phyloP scores from a whole-genome alignment of 1,140 invertebrate species.

The Polypedilum pembai region DNA sequence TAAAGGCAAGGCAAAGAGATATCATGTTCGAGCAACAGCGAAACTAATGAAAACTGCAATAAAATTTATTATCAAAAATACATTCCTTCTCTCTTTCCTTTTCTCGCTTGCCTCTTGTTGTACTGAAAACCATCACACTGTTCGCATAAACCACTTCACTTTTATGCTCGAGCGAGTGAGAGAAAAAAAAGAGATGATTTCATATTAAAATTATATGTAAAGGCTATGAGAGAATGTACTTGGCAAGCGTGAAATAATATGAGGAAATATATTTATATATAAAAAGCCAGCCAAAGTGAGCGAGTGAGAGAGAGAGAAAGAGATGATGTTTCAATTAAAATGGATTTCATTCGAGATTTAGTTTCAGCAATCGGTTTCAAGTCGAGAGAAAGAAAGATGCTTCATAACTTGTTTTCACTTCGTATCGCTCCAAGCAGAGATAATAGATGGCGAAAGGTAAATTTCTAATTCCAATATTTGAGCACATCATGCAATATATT shows the following conservation, averaged over 20 bases:
- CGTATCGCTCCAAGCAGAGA: too few relatives aligned
- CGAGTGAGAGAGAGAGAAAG: neutral
- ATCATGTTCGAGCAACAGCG: slow-evolving; percentile 1
- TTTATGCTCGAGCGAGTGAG: neutral
- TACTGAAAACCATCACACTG: neutral
- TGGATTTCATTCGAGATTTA: slow-evolving; percentile 7
- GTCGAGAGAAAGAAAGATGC: neutral
- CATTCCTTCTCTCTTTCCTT: neutral
- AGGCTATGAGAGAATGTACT: neutral
- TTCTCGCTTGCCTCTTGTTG: neutral
- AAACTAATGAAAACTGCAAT: slow-evolving; percentile 18
- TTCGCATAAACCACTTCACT: slow-evolving; percentile 2
- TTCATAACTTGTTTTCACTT: neutral
- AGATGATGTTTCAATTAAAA: slow-evolving; percentile 11
- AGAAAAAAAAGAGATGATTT: neutral
- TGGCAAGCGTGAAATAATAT: slow-evolving; percentile 17
- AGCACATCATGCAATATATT: too few relatives aligned
- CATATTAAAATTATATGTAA: slow-evolving; percentile 3
- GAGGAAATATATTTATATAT: neutral
- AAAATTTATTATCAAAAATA: slow-evolving; percentile 20
- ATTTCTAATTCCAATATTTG: too few relatives aligned
- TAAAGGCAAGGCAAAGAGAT: neutral
- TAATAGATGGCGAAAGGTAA: too few relatives aligned
- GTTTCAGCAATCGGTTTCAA: neutral
- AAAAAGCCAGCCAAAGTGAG: neutral